A percentile compares a stretch with the other conserved stretches of the same genome.
Conservation (phyloP, 2,113 vertebrate genomes). For the Hydrochoerus hydrochaeris region DNA sequence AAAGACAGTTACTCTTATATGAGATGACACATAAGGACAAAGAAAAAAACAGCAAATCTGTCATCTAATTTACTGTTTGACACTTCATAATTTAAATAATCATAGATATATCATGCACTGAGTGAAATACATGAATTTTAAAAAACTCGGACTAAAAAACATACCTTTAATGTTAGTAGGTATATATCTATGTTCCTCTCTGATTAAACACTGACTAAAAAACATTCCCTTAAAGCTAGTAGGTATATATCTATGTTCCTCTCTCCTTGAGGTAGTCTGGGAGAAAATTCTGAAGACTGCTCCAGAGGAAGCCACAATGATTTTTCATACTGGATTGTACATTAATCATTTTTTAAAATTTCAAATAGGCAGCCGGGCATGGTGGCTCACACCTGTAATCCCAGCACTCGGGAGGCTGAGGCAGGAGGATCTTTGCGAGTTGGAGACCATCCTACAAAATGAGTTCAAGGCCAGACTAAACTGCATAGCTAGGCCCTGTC, state of each 20-base stretch:
- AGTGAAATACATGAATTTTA: not conserved
- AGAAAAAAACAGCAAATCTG: not conserved
- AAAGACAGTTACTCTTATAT: not conserved
- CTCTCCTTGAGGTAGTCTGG: not conserved
- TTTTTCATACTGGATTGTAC: slow-evolving; percentile 34
- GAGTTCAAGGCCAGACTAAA: too few relatives aligned
- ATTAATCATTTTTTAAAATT: not conserved
- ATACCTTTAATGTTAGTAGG: not conserved
- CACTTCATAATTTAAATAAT: not conserved
- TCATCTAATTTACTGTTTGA: not conserved
- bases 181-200: not conserved
- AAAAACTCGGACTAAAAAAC: not conserved
- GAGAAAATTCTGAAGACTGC: not conserved
- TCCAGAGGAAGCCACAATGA: not conserved
- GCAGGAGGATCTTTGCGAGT: too few relatives aligned
- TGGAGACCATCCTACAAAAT: too few relatives aligned
- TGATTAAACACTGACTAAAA: not conserved
- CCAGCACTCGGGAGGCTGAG: too few relatives aligned
- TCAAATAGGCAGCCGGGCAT: slow-evolving; percentile 33
- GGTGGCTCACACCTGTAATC: too few relatives aligned
- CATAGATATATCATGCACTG: not conserved
- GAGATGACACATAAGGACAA: not conserved
- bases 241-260: not conserved
- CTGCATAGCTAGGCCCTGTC: too few relatives aligned
- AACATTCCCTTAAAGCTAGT: not conserved